A percentile compares a stretch with the other conserved stretches of the same genome.
Conservation (phyloP, 2,113 vertebrate genomes). For the Meriones unguiculatus region DNA sequence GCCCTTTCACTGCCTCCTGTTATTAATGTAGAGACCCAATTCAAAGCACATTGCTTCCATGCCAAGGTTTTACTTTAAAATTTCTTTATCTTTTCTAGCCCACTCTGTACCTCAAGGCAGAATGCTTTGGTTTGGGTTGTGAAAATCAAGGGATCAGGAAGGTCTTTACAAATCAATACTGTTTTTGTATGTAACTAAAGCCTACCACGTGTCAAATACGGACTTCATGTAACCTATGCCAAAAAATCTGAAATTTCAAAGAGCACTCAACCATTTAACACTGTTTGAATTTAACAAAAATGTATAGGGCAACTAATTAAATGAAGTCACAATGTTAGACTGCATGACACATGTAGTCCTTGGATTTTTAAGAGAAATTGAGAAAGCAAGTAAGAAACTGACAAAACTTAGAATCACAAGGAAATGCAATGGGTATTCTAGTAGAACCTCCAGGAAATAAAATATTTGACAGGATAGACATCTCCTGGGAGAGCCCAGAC, state of each 20-base stretch:
- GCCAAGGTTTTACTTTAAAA: slow-evolving; percentile 68
- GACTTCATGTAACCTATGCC: neutral
- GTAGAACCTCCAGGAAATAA: slow-evolving; percentile 36
- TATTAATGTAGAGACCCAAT: slow-evolving; percentile 37
- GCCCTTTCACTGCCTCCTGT: slow-evolving; percentile 9
- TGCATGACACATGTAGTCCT: neutral
- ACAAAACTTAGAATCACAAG: slow-evolving; percentile 32
- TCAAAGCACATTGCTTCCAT: slow-evolving; percentile 34
- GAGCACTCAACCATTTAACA: slow-evolving; percentile 41
- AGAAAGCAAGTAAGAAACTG: neutral
- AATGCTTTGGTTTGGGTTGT: slow-evolving; percentile 20
- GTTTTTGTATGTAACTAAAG: slow-evolving; percentile 28
- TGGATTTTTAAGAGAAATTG: slow-evolving; percentile 35
- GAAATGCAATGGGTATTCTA: neutral
- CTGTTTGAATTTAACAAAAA: slow-evolving; percentile 9
- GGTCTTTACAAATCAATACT: neutral
- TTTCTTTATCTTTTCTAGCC: slow-evolving; percentile 62
- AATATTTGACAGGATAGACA: neutral
- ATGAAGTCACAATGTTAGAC: neutral
- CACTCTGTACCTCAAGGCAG: slow-evolving; percentile 36
- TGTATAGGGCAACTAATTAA: neutral
- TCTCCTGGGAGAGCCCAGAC: neutral
- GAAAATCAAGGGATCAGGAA: slow-evolving; percentile 1
- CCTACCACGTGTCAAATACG: neutral
- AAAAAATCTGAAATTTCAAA: slow-evolving; percentile 48